Base-by-base conservation (phyloP, 2,113 vertebrate species). In the Mormoops blainvillei region DNA sequence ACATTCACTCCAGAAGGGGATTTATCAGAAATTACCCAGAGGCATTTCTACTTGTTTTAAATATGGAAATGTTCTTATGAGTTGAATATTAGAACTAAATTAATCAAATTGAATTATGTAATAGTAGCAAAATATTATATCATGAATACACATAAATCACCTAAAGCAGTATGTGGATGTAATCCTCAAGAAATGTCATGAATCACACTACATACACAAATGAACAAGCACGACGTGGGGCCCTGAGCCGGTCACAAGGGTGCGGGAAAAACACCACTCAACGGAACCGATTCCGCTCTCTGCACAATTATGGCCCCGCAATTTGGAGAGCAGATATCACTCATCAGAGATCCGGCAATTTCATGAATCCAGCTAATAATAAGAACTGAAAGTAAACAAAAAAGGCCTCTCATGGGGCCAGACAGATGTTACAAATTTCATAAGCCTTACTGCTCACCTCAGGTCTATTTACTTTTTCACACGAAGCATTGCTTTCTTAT, bases 361-460 rank as follows among this genome's bases (percentile, higher is more conserved):
- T 85, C 77, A 85, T 38, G 65, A 95, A 67, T 91, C 71, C 22
- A 82, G 28, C 36, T 61, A 85, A 74, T 84, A 93, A 94, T 45
- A 8, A 67, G 38, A 81, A 93, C 11, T 45, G 93, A 93, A 81
- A 91, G 50, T 76, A 89, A 93, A 94, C 36, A 82, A 81, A 71
- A 95, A 97, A 86, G 52, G 36, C 16, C 41, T 81, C 84, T 93
- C 63, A 61, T 12, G 61, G 31, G 41, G 83, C 56, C 89, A 89
- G 82, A 63, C 4, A 91, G 80, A 94, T 68, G 80, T 31, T 73
- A 87, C 16, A 89, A 67, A 77, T 63, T 77, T 82, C 41, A 95
- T 36, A 91, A 89, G 71, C 24, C 73, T 89, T 70, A 67, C 50
- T 89, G 26, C 73, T 86, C 52, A 58, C 52, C 76, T 63, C 33